Base-by-base conservation (phyloP, 2,113 vertebrate genomes). In the Hiodon alosoides region DNA sequence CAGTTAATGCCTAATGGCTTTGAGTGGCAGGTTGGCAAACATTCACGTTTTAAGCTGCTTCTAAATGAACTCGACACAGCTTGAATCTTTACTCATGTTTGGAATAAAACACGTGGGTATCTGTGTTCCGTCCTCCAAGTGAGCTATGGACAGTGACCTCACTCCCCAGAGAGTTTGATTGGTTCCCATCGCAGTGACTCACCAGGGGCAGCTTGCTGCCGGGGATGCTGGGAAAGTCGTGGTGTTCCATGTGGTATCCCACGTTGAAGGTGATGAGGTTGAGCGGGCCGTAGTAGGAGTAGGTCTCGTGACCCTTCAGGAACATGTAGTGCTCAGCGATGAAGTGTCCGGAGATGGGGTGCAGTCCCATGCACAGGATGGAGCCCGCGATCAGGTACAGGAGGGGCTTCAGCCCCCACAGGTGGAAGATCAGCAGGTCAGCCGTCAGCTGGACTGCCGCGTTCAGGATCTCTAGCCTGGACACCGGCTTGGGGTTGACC, bases 321-420 rank as follows among this genome's bases (percentile, higher is more conserved):
- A 96, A 99, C 96, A 98, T 95, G 82, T 99, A 99, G 84, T 99
- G 97, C 77, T 99, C 97, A 0, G 97, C 95, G 78, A 99, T 96
- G 48, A 99, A 99, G 83, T 99, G 97, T 79, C 97, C 97, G 1
- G 97, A 96, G 85, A 99, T 94, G 57, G 97, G 97, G 84, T 99
- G 97, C 65, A 99, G 78, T 13, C 97, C 97, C 93, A 97, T 90
- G 77, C 96, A 92, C 73, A 99, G 89, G 0, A 98, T 66, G 1
- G 94, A 87, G 77, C 97, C 94, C 48, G 94, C 90, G 78, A 98
- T 89, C 72, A 99, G 91, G 84, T 98, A 99, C 82, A 90, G 74
- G 48, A 98, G 62, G 0, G 97, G 93, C 84, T 96, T 98, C 76
- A 93, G 61, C 2, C 96, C 97, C 93, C 94, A 96, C 0, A 96